phyloP scores from a whole-genome alignment of 2,113 vertebrate genomes.

The Pterocles gutturalis region DNA sequence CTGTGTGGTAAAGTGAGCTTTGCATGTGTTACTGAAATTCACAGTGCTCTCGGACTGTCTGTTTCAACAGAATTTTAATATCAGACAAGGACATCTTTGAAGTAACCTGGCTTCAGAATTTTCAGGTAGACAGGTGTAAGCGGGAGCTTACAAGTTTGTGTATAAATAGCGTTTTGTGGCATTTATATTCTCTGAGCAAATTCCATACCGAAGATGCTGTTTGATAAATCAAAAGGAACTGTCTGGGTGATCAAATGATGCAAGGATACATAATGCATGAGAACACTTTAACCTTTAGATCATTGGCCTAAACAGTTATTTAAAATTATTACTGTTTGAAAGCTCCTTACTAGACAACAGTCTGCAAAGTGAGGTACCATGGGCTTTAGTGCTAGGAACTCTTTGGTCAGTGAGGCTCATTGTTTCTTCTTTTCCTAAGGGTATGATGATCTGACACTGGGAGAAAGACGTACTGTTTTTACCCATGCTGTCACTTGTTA shows the following conservation, averaged over 20 bases:
- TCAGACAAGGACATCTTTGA: neutral
- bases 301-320: neutral
- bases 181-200: neutral
- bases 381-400: neutral
- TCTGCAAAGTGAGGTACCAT: neutral
- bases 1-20: neutral
- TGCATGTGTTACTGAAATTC: neutral
- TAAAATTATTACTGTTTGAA: neutral
- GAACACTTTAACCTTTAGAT: neutral
- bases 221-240: neutral
- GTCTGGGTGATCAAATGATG: neutral
- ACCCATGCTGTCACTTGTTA: neutral
- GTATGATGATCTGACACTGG: neutral
- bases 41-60: neutral
- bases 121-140: neutral
- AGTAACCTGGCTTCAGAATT: neutral
- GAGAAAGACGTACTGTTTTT: neutral
- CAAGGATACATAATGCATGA: neutral
- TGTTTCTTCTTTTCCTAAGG: neutral
- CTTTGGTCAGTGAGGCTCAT: neutral
- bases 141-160: neutral
- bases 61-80: neutral
- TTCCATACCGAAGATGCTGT: neutral
- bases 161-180: neutral
- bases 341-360: neutral